Evolutionary conservation across 2,888 invertebrate species (phyloP), one percentile per base, ranked within the genome.

Genomic region (Chrysina gloriosa): DNA sequence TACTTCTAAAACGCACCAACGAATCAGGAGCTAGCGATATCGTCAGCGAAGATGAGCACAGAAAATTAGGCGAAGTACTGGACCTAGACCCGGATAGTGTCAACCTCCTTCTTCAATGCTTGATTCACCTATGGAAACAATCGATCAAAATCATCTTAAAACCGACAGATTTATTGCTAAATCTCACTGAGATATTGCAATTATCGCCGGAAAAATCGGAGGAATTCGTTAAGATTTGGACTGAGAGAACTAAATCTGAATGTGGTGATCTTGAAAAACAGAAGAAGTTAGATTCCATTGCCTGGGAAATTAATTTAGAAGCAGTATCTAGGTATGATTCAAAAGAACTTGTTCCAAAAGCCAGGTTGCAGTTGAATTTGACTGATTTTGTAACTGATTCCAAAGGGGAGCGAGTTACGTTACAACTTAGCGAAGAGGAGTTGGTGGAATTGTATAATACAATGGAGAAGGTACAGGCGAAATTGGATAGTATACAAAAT

Each of bases 271-370:
- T 87, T 72, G 80, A 82, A 68, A 79, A 78, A 68, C 81, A 78
- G 16, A 83, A 84, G 75, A 84, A 86, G 75, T 78, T 88, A 29
- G 83, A 86, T 61, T 83, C 85, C 72, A 80, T 88, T 31, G 82
- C 84, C 27, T 88, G 88, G 88, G 85, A 87, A 69, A 74, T 88
- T 1, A 86, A 87, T 76, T 80, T 88, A 19, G 84, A 87, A 76
- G 82, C 84, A 27, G 84, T 85, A 3, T 85, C 85, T 1, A 83
- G 84, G 66, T 79, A 83, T 29, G 82, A 83, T 66, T 81, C 82
- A 58, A 84, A 84, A 66, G 83, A 85, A 70, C 83, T 83, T 36
- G 77, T 82, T 1, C 85, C 86, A 0, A 78, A 85, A 47, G 85
- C 85, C 2, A 82, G 85, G 25, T 73, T 88, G 9, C 86, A 87